These are phyloP conservation scores for Drosophila imparisetae DNA, from an alignment of 2,888 invertebrate genomes.

Conservation along the genomic window DNA sequence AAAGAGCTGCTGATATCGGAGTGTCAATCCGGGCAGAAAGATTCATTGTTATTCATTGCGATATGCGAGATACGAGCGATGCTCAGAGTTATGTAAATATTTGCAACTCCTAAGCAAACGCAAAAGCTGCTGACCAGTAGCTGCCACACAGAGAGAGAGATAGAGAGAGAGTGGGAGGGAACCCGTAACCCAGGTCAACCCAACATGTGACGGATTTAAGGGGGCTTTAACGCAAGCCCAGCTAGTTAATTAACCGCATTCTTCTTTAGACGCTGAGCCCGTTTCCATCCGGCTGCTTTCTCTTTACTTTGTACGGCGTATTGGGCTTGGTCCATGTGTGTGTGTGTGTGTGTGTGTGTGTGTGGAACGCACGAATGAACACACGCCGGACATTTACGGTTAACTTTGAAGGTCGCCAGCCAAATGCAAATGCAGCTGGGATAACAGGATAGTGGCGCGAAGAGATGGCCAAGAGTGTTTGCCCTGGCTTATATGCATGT, in stretches of 20 bases:
- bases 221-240: slow-evolving; percentile 1
- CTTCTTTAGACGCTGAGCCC: slow-evolving; percentile 3
- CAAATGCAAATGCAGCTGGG: slow-evolving; percentile 27
- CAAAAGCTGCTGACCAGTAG: slow-evolving; percentile 33
- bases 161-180: not conserved
- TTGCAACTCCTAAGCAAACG: slow-evolving; percentile 62
- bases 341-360: not conserved
- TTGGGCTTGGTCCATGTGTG: not conserved
- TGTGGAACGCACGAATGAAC: not conserved
- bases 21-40: not conserved
- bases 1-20: slow-evolving; percentile 13
- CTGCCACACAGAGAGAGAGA: slow-evolving; percentile 28
- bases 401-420: slow-evolving; percentile 12
- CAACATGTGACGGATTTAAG: not conserved
- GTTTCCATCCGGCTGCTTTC: slow-evolving; percentile 6
- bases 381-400: slow-evolving; percentile 1
- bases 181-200: not conserved
- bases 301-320: not conserved
- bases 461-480: not conserved
- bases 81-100: slow-evolving; percentile 48
- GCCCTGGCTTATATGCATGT: not conserved
- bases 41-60: slow-evolving; percentile 14
- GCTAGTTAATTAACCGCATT: slow-evolving; percentile 62
- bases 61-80: not conserved
- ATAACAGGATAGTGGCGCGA: not conserved